These are phyloP conservation scores for Drosophila meridionalis DNA, from an alignment of 2,888 invertebrate genomes.

Conservation along the genomic window DNA sequence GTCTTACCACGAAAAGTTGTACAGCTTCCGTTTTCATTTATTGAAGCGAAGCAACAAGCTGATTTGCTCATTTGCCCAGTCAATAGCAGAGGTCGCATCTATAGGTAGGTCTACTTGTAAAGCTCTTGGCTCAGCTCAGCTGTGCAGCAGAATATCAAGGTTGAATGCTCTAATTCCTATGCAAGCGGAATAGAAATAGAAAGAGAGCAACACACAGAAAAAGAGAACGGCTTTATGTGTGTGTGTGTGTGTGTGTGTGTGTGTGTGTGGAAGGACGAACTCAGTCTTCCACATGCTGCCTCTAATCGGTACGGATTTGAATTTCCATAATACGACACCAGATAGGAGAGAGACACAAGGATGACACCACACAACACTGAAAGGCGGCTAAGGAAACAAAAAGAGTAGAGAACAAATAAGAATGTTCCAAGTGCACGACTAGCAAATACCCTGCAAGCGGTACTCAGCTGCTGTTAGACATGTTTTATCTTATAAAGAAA, in stretches of 20 bases:
- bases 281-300: conserved; percentile 72
- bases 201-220: neutral
- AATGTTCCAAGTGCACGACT: neutral
- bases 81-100: conserved; percentile 15
- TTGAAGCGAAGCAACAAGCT: conserved; percentile 50
- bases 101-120: conserved; percentile 6
- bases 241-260: neutral
- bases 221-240: too few relatives aligned
- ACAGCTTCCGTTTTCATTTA: conserved; percentile 38
- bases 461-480: neutral
- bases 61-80: conserved; percentile 34
- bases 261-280: conserved; percentile 12
- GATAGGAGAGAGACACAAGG: conserved; percentile 36
- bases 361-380: conserved; percentile 11
- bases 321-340: conserved; percentile 79
- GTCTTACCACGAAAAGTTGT: conserved; percentile 17
- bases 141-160: conserved; percentile 31
- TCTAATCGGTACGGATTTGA: conserved; percentile 75
- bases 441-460: neutral
- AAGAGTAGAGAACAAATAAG: neutral
- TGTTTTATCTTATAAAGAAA: neutral
- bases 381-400: conserved; percentile 14
- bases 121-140: conserved; percentile 25
- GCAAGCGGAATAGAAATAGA: conserved; percentile 18
- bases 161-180: conserved; percentile 52